Evolutionary conservation across 2,113 vertebrate genomes (phyloP).

Genomic region (Ammospiza nelsoni): DNA sequence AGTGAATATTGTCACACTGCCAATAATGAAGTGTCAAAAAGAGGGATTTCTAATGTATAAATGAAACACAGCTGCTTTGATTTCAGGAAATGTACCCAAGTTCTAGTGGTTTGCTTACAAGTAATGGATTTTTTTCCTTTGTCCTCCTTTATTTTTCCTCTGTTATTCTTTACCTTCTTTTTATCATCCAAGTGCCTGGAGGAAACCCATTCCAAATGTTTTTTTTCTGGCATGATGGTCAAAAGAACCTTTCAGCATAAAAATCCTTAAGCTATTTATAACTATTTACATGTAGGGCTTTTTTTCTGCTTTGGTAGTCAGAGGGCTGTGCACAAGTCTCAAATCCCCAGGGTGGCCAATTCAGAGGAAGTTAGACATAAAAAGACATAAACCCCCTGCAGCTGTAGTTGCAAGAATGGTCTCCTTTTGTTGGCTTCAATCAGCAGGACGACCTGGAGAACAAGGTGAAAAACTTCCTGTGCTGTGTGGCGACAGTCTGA

Average conservation of each 20-base stretch:
- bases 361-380: neutral
- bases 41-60: neutral
- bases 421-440: neutral
- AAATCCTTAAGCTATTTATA: neutral
- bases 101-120: neutral
- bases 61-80: neutral
- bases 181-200: neutral
- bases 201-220: neutral
- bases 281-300: neutral
- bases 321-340: neutral
- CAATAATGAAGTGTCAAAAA: neutral
- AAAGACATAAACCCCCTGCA: neutral
- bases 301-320: neutral
- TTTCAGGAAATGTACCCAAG: neutral
- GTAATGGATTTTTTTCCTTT: neutral
- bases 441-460: neutral
- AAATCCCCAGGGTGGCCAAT: neutral
- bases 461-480: neutral
- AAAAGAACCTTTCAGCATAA: neutral
- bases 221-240: neutral
- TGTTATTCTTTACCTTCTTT: neutral
- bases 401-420: neutral
- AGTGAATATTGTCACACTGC: neutral
- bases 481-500: neutral
- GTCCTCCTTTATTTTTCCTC: neutral